These are phyloP conservation scores for Pyrgilauda ruficollis DNA, from an alignment of 2,113 vertebrate species.

Conservation along the genomic window DNA sequence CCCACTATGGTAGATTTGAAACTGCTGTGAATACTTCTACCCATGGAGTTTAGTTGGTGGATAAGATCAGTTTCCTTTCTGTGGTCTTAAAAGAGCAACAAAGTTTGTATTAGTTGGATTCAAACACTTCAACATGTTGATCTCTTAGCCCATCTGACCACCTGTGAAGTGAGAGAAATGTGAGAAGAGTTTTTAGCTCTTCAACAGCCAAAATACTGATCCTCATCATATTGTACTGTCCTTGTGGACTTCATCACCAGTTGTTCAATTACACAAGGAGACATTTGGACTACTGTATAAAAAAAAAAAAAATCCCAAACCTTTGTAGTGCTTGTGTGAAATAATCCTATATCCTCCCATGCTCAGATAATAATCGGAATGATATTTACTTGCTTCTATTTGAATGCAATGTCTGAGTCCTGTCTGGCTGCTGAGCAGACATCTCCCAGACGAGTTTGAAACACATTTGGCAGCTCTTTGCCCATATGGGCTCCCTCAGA, in stretches of 20 bases:
- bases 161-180: neutral
- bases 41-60: neutral
- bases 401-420: neutral
- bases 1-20: neutral
- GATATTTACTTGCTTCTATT: slow-evolving; percentile 36
- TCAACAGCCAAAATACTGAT: neutral
- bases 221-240: neutral
- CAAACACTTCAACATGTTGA: neutral
- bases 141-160: neutral
- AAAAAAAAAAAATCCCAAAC: neutral
- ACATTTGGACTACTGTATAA: neutral
- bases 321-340: neutral
- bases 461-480: slow-evolving; percentile 32
- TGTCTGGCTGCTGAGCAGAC: slow-evolving; percentile 41
- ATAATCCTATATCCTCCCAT: neutral
- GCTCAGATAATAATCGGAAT: neutral
- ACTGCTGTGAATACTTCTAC: neutral
- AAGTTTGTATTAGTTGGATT: neutral
- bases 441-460: slow-evolving; percentile 31
- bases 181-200: neutral
- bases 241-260: neutral
- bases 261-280: neutral
- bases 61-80: neutral
- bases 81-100: neutral
- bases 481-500: slow-evolving; percentile 55